Percentiles rank a stretch among this genome's conserved stretches.
Conservation (phyloP, 2,797 vertebrate species). For the Acrossocheilus fasciatus region DNA sequence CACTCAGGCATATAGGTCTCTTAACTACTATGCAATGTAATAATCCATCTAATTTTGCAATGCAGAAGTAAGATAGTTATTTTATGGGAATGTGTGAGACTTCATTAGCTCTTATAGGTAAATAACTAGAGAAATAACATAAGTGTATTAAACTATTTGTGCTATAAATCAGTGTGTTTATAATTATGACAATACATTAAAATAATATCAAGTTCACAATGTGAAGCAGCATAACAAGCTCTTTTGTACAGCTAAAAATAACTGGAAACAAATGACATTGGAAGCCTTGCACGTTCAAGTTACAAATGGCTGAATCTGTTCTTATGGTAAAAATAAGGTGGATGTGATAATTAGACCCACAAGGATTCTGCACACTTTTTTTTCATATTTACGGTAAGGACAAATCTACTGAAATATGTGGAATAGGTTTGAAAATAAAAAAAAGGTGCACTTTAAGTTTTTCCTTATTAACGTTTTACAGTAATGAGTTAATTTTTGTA, state of each 20-base stretch:
- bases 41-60: background rate
- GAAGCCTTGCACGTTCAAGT: background rate
- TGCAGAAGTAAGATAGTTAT: background rate
- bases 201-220: background rate
- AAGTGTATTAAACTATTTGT: background rate
- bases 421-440: background rate
- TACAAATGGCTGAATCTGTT: background rate
- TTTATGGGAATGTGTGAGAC: background rate
- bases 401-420: background rate
- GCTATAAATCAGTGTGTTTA: background rate
- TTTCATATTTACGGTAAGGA: background rate
- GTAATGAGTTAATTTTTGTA: background rate
- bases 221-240: background rate
- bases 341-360: constrained; percentile 20
- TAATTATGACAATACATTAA: background rate
- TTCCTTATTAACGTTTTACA: background rate
- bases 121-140: background rate
- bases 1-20: constrained; percentile 8
- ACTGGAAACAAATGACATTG: background rate
- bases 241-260: background rate
- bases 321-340: background rate
- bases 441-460: background rate
- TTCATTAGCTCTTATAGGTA: background rate
- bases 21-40: background rate
- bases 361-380: background rate